Conservation (phyloP, 2,797 vertebrate genomes). For the Hyperoplus lanceolatus region DNA sequence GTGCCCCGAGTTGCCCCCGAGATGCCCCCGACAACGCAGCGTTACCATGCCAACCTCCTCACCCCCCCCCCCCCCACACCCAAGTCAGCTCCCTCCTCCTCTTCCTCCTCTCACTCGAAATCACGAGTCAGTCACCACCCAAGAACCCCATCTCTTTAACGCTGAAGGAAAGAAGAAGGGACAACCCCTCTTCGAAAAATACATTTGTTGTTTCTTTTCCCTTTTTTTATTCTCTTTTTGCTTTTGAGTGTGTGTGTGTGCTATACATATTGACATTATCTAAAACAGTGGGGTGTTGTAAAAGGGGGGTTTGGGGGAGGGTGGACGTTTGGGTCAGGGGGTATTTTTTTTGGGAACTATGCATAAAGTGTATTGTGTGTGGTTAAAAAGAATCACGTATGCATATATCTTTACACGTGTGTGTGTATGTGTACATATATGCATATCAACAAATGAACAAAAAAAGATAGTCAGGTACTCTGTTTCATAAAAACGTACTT, state of each 20-base stretch:
- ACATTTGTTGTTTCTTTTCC: constrained; percentile 76
- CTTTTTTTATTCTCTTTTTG: constrained; percentile 83
- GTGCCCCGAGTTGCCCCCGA: not conserved
- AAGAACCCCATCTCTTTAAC: constrained; percentile 66
- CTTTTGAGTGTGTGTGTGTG: constrained; percentile 90
- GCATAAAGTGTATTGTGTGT: constrained; percentile 97
- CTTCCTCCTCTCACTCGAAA: constrained; percentile 66
- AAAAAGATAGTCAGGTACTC: constrained; percentile 89
- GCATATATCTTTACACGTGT: constrained; percentile 84
- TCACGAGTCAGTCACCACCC: constrained; percentile 72
- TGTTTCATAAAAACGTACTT: constrained; percentile 91
- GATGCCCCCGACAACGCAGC: not conserved
- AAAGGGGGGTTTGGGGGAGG: constrained; percentile 67
- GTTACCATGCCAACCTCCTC: not conserved
- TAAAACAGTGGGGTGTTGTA: constrained; percentile 79
- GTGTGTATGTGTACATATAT: constrained; percentile 85
- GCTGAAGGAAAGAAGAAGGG: constrained; percentile 79
- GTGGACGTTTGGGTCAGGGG: constrained; percentile 67
- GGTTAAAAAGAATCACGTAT: constrained; percentile 85
- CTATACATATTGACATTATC: constrained; percentile 95
- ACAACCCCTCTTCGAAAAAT: constrained; percentile 71
- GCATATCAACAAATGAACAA: constrained; percentile 84
- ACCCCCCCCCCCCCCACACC: constrained; percentile 31
- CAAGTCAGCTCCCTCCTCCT: constrained; percentile 58
- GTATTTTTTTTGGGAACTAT: constrained; percentile 90